Evolutionary conservation across 2,113 vertebrate genomes (phyloP), one percentile per base, ranked within the genome.

Genomic region (Oreochromis tanganicae): DNA sequence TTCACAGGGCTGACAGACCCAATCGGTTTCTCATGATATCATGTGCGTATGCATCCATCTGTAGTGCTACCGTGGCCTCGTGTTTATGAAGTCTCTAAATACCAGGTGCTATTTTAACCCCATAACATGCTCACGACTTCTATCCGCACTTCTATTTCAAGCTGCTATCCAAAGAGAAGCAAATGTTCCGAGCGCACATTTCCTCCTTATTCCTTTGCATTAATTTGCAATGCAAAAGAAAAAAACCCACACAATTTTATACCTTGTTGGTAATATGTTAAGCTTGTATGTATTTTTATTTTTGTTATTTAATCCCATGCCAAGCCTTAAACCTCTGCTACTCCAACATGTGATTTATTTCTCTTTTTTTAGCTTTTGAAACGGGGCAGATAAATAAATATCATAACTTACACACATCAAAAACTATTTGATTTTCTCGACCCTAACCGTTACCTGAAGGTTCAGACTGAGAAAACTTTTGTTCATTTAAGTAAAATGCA

Each of bases 11-110:
- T 46, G 24, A 32, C 52, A 63, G 21, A 38, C 61, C 17, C 46
- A 36, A 7, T 50, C 17, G 38, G 21, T 66, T 81, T 43, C 48
- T 59, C 19, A 56, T 63, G 12, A 55, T 34, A 46, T 36, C n/a
- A 21, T 78, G 16, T 66, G 55, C 17, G 7, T 48, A 29, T 52
- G 36, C 10, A 79, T 81, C 12, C 27, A 19, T 48, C 13, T 32
- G 32, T n/a, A 61, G 16, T 24, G 57, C 16, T n/a, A 21, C 56
- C 68, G 4, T 34, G 29, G 24, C 46, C 55, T 61, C 17, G 17
- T 50, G 79, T 87, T 93, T 78, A 92, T 68, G 34, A 38, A 48
- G 32, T 48, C 71, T 75, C 24, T 83, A 50, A 57, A 80, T 32
- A 61, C 24, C 5, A 59, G 17, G 41, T 4, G 9, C 16, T 81